Evolutionary conservation across 1,140 invertebrate genomes (phyloP), one percentile per base, ranked within the genome.

Genomic region (Lepidurus packardi): DNA sequence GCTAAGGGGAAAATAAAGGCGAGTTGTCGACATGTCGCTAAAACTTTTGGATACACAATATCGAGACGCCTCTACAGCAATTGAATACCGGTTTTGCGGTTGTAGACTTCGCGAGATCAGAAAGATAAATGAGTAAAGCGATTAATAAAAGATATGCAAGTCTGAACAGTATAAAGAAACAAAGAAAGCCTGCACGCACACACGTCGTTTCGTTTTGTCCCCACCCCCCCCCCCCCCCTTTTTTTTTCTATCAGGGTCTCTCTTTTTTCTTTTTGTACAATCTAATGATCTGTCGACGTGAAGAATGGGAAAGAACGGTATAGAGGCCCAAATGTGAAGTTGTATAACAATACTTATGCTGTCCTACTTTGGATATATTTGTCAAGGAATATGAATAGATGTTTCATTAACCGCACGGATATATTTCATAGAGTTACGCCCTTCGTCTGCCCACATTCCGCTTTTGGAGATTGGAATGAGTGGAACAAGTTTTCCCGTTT

Each of bases 351-450:
- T 65, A 65, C 53, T 65, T 7, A 21, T n/a, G 16, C 6, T 65
- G 53, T 13, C 53, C 53, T 65, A 65, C 53, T 65, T 65, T 16
- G 53, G 6, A 3, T 21, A 65, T 16, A 65, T 65, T 65, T 65
- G 53, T n/a, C 53, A 65, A 65, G 53, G 53, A 65, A 65, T 65
- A 65, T 65, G 53, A 65, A 65, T 65, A 65, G 5, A 65, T 34
- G 34, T 34, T 34, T 21, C 53, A 21, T 65, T 65, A 21, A 65
- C 16, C 21, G 21, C 53, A 65, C 53, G 53, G 53, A 65, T 65
- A 4, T 65, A 65, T 65, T 65, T 65, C 53, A 65, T 21, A 5
- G 53, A 65, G 34, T 65, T n/a, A 65, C 53, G 53, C 53, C 53
- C 53, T 65, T 65, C 53, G 53, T 9, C 53, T 65, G 53, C 53